Base-by-base conservation (phyloP, 2,888 invertebrate species). In the Rotaria macrura region DNA sequence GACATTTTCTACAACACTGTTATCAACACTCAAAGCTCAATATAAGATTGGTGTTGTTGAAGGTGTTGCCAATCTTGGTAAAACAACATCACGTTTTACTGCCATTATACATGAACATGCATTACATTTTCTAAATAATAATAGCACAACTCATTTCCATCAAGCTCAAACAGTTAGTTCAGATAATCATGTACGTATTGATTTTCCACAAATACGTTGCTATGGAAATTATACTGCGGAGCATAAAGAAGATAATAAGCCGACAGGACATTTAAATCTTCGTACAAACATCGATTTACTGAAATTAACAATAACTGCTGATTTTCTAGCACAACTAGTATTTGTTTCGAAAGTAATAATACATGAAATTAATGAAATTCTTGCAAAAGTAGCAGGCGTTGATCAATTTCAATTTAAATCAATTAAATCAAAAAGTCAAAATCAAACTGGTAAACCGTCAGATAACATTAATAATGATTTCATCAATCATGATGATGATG, bases 321-420 rank as follows among this genome's bases (percentile, higher is more conserved):
- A 79, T 79, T 79, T 79, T 79, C 79, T 79, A 25, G 99, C 99
- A 92, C 98, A 99, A 91, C 93, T 99, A 86, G 96, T 99, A 10
- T 97, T 99, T 91, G 97, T 98, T 79, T 98, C 98, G 92, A 97
- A 98, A 92, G 97, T 97, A 0, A 97, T 98, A 89, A 96, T 97
- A 95, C 96, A 95, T 93, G 94, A 93, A 88, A 88, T 88, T 87
- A 84, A 85, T 84, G 55, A 85, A 54, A 86, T 85, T n/a, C 54
- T 83, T 20, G 83, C 17, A 0, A 83, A 83, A 83, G 49, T 83
- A 34, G 25, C 49, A 17, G 49, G 47, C 20, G 3, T 83, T 20
- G 34, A 52, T 40, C 84, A 29, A n/a, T 49, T 40, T 47, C 65
- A 34, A 49, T 57, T 49, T 83, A 10, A 10, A 47, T 83, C 43